Percentiles rank a stretch among this genome's conserved stretches.
phyloP scores from a whole-genome alignment of 1,140 invertebrate genomes.

The Dermatophagoides farinae region DNA sequence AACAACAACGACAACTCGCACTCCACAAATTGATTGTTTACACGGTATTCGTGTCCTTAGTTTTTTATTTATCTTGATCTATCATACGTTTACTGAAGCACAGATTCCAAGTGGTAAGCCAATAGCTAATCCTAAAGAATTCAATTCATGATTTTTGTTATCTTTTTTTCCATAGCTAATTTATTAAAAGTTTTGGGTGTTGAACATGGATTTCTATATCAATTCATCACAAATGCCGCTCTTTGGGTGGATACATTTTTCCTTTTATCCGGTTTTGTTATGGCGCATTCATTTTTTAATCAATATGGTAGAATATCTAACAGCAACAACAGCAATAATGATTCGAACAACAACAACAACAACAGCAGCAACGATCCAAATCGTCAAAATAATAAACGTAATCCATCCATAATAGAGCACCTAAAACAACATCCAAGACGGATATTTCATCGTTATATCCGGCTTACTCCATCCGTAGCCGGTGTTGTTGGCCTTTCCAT shows the following conservation, averaged over 20 bases:
- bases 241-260: slow-evolving; percentile 11
- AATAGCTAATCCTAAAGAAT: not conserved
- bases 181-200: not conserved
- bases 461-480: slow-evolving; percentile 15
- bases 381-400: no score
- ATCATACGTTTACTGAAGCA: slow-evolving; percentile 9
- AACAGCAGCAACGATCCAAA: not conserved
- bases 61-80: slow-evolving; percentile 5
- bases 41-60: slow-evolving; percentile 4
- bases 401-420: not conserved
- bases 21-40: slow-evolving; percentile 8
- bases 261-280: slow-evolving; percentile 1
- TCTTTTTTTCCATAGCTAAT: not conserved
- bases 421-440: not conserved
- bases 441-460: slow-evolving; percentile 8
- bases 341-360: no score
- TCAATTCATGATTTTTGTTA: no score
- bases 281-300: not conserved
- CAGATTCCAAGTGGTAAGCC: slow-evolving; percentile 8
- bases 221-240: slow-evolving; percentile 4
- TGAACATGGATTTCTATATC: not conserved
- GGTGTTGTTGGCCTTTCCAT: slow-evolving; percentile 9
- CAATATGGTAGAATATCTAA: not conserved
- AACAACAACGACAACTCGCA: not conserved
- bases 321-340: no score